A percentile compares a stretch with the other conserved stretches of the same genome.
These are phyloP conservation scores for Plagiodera versicolora DNA, from an alignment of 2,888 invertebrate genomes.

Conservation along the genomic window DNA sequence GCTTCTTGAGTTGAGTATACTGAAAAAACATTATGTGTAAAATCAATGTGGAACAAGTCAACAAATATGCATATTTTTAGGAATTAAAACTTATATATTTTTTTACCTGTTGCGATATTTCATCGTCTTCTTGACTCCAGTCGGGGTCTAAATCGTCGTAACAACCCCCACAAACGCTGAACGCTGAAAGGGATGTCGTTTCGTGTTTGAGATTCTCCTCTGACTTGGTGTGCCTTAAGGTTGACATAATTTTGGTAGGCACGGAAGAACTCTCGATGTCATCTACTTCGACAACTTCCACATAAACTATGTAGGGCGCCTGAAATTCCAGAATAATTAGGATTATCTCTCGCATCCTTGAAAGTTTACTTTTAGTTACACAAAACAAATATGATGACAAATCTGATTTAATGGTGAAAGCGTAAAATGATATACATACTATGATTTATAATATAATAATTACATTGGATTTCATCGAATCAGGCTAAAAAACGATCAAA, in stretches of 20 bases:
- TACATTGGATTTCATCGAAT: no score
- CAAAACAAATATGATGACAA: no score
- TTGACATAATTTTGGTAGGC: conserved; percentile 85
- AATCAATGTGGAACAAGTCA: no score
- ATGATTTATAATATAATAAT: no score
- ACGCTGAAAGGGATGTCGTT: conserved; percentile 51
- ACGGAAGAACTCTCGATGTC: conserved; percentile 82
- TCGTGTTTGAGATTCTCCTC: conserved; percentile 79
- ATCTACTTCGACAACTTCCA: conserved; percentile 91
- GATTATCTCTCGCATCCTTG: no score
- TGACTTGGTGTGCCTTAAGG: conserved; percentile 88
- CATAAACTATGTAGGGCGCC: conserved; percentile 98
- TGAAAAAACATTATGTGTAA: conserved; percentile 44
- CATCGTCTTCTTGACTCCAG: conserved; percentile 97
- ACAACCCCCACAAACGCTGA: conserved; percentile 61
- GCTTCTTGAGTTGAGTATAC: conserved; percentile 68
- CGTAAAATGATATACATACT: no score
- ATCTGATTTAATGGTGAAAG: no score
- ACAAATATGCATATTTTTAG: no score
- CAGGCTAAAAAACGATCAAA: no score
- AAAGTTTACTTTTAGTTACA: no score
- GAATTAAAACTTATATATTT: no score
- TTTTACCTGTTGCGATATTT: conserved; percentile 75
- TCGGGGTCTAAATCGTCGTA: conserved; percentile 64
- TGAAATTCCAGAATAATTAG: no score